Conservation (phyloP, 2,888 invertebrate species). For the Lampropteryx suffumata region DNA sequence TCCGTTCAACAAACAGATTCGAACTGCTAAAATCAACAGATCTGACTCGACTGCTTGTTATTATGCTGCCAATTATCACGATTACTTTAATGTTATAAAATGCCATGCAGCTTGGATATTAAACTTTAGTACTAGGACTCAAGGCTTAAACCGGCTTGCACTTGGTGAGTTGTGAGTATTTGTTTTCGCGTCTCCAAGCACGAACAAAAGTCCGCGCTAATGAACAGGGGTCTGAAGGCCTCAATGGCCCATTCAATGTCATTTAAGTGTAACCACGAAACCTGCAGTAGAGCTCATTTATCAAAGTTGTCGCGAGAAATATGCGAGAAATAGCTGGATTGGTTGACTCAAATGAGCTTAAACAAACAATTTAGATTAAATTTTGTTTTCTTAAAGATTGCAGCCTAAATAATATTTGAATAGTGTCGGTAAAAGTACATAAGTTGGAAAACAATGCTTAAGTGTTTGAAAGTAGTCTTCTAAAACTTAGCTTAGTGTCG, state of each 20-base stretch:
- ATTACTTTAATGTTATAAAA: slow-evolving; percentile 2
- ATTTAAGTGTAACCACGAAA: slow-evolving; percentile 13
- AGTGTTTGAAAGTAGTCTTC: slow-evolving; percentile 5
- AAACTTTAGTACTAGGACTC: background rate
- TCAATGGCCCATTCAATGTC: slow-evolving; percentile 37
- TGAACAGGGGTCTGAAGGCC: slow-evolving; percentile 40
- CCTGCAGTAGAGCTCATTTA: slow-evolving; percentile 17
- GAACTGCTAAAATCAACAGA: slow-evolving; percentile 12
- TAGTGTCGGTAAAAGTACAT: no score
- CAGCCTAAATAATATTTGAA: no score
- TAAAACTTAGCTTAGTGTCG: background rate
- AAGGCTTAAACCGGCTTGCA: slow-evolving; percentile 1
- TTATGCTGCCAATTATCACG: slow-evolving; percentile 14
- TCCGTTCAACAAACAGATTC: slow-evolving; percentile 15
- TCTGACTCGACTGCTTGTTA: slow-evolving; percentile 9
- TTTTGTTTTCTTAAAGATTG: background rate
- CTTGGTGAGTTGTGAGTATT: background rate
- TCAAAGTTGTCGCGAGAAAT: slow-evolving; percentile 13
- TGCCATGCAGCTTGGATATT: background rate
- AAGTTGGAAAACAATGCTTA: background rate
- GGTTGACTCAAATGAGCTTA: background rate
- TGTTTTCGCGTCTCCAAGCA: slow-evolving; percentile 12
- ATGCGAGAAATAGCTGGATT: slow-evolving; percentile 9
- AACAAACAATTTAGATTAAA: no score
- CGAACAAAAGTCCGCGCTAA: slow-evolving; percentile 49